Conservation (phyloP, 2,888 invertebrate genomes). For the Thalpophila matura region DNA sequence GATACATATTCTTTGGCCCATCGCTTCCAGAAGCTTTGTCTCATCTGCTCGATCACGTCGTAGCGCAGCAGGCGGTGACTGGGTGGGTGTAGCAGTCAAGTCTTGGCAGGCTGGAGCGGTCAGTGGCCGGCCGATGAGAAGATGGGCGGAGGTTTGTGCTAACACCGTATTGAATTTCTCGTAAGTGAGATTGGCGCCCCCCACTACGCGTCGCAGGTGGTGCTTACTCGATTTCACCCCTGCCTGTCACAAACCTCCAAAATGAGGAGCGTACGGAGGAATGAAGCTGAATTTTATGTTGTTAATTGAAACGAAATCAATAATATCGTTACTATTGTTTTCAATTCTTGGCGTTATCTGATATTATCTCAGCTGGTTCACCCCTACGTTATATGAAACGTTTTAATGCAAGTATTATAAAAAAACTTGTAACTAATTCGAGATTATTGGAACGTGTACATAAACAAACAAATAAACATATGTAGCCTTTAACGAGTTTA, state of each 20-base stretch:
- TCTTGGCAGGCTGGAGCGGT: background rate
- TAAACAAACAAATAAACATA: too few species aligned
- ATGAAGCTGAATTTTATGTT: background rate
- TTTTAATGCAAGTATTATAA: background rate
- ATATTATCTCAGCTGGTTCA: background rate
- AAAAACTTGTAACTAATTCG: background rate
- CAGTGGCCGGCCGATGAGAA: constrained; percentile 2
- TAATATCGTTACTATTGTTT: background rate
- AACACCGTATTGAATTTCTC: too few species aligned
- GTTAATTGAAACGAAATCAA: background rate
- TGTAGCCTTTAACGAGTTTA: too few species aligned
- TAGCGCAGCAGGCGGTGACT: background rate
- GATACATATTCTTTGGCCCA: too few species aligned
- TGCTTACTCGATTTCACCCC: too few species aligned
- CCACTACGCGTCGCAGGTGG: too few species aligned
- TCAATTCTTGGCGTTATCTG: constrained; percentile 6
- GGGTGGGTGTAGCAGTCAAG: background rate
- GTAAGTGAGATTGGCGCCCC: too few species aligned
- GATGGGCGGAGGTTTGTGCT: constrained; percentile 3
- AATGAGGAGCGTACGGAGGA: constrained; percentile 12
- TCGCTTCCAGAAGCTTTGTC: background rate
- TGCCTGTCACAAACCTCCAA: too few species aligned
- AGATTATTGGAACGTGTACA: background rate
- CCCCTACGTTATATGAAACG: too few species aligned
- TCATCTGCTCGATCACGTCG: background rate